Evolutionary conservation across 2,888 invertebrate species (phyloP).

Genomic region (Polymixis lichenea): DNA sequence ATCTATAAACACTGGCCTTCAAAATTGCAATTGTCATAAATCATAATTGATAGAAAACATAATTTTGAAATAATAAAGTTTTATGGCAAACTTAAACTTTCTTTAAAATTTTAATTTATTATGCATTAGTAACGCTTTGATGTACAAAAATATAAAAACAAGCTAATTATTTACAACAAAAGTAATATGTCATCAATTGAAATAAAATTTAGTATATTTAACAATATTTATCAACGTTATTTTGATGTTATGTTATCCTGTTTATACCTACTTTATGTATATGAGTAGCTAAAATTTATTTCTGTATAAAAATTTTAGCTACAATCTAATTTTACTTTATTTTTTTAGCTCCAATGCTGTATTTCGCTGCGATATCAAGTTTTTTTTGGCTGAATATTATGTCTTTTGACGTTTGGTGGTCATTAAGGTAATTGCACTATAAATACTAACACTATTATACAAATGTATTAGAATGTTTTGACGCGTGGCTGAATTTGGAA

Average conservation of each 20-base stretch:
- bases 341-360: slow-evolving; percentile 51
- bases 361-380: slow-evolving; percentile 45
- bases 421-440: slow-evolving; percentile 43
- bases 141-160: neutral
- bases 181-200: neutral
- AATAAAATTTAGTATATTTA: neutral
- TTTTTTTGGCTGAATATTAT: slow-evolving; percentile 63
- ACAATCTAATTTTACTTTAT: neutral
- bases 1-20: no score
- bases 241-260: neutral
- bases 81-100: no score
- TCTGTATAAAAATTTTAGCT: no score
- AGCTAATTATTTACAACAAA: neutral
- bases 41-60: no score
- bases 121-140: no score
- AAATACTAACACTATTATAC: neutral
- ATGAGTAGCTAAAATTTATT: no score
- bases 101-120: no score
- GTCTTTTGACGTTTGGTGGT: slow-evolving; percentile 55
- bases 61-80: no score
- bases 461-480: no score
- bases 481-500: no score
- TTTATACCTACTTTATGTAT: neutral
- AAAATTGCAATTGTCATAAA: no score
- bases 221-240: no score